Percentiles rank a stretch among this genome's conserved stretches.
Evolutionary conservation across 92 coral and sea anemone genomes (phyloP).

Genomic region (Nematostella vectensis): DNA sequence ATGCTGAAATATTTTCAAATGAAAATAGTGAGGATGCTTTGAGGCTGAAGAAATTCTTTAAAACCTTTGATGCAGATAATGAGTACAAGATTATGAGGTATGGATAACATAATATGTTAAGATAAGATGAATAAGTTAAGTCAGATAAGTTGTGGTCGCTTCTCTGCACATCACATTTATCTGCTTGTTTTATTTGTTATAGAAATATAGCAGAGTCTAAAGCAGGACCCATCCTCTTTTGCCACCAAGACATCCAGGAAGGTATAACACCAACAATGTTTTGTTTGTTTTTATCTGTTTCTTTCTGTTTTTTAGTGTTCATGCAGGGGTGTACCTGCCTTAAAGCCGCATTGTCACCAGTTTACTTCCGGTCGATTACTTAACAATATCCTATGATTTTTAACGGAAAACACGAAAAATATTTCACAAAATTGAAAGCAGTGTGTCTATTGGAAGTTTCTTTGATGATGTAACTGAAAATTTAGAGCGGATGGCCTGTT

Average conservation of each 20-base stretch:
- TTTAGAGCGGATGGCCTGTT: too few relatives aligned
- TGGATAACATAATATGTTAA: not conserved
- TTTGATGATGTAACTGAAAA: too few relatives aligned
- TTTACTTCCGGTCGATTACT: too few relatives aligned
- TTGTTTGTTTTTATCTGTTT: too few relatives aligned
- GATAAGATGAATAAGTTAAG: not conserved
- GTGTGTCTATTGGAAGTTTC: too few relatives aligned
- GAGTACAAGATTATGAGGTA: slow-evolving; percentile 66
- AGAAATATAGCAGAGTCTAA: slow-evolving; percentile 43
- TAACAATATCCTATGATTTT: too few relatives aligned
- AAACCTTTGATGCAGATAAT: slow-evolving; percentile 49
- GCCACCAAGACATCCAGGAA: slow-evolving; percentile 91
- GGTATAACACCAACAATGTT: slow-evolving; percentile 53
- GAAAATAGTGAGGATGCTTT: slow-evolving; percentile 41
- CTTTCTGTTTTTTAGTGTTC: too few relatives aligned
- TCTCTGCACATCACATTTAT: not conserved
- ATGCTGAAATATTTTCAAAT: slow-evolving; percentile 24
- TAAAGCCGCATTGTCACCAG: too few relatives aligned
- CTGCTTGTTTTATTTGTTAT: not conserved
- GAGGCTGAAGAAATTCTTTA: slow-evolving; percentile 33
- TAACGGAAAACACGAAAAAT: too few relatives aligned
- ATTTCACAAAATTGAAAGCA: too few relatives aligned
- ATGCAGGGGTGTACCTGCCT: too few relatives aligned
- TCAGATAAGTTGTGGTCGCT: not conserved
- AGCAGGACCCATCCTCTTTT: slow-evolving; percentile 63